phyloP scores from a whole-genome alignment of 2,888 invertebrate species.

The Phrixothrix hirtus region DNA sequence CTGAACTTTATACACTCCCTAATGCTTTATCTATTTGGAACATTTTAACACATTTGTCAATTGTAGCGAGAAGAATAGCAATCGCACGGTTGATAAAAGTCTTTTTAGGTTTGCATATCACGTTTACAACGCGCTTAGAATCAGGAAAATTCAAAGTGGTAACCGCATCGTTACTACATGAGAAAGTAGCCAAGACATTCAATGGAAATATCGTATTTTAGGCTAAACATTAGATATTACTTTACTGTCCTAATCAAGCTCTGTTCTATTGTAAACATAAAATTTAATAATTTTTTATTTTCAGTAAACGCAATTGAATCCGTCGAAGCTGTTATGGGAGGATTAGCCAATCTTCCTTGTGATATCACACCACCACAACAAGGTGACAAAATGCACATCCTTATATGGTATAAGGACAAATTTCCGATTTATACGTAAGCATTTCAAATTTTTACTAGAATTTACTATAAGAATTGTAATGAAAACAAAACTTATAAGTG shows the following conservation, averaged over 20 bases:
- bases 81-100: conserved; percentile 46
- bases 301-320: conserved; percentile 13
- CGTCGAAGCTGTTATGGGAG: conserved; percentile 23
- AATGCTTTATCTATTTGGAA: conserved; percentile 46
- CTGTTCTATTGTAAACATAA: not conserved
- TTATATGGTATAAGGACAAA: conserved; percentile 25
- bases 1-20: too few species aligned
- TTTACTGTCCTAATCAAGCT: conserved; percentile 7
- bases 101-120: conserved; percentile 48
- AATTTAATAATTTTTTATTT: too few species aligned
- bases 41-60: conserved; percentile 52
- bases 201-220: conserved; percentile 1
- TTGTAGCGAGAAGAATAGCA: conserved; percentile 50
- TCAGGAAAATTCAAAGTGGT: conserved; percentile 39
- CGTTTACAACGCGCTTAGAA: conserved; percentile 43
- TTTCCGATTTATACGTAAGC: conserved; percentile 25
- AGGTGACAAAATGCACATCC: conserved; percentile 24
- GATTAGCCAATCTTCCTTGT: conserved; percentile 24
- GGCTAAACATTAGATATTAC: conserved; percentile 2
- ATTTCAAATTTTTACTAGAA: not conserved
- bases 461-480: not conserved
- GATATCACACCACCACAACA: conserved; percentile 24
- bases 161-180: conserved; percentile 36
- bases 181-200: conserved; percentile 31
- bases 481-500: not conserved